Base-by-base conservation (phyloP, 1,140 invertebrate species). In the Tigriopus japonicus region DNA sequence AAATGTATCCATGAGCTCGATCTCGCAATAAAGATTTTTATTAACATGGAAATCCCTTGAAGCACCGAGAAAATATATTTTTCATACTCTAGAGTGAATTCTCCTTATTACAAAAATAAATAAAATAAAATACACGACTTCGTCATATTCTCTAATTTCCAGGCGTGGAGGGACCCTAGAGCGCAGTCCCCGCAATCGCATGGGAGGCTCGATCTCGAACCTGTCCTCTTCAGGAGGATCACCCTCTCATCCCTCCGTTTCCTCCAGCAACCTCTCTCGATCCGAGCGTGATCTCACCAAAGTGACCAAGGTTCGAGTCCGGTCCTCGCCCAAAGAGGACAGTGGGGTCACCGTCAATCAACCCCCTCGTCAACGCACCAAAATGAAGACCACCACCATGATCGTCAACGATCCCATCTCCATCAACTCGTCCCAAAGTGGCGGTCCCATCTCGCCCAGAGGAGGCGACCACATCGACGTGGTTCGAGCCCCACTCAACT, bases 231-330 rank as follows among this genome's bases (percentile, higher is more conserved):
- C n/a, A 10, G n/a, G 15, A 43, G 10, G 45, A 10, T 21, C 45
- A 12, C 45, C 45, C 2, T 21, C 14, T 19, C 21, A 58, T 35
- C 28, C 28, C 28, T 35, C 28, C 3, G 28, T 35, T 3, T 3
- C 17, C 1, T 3, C 17, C 1, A 9, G 40, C 13, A 15, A 58
- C n/a, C 10, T 23, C 1, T 23, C 58, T 13, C 42, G 28, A 15
- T 52, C 42, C 19, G 58, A 60, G 15, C 58, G 58, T 52, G 58
- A 60, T 35, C 24, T 60, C 15, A n/a, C 49, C 42, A 49, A 52
- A 15, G 58, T 60, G 15, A 52, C 58, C 15, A 60, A 60, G 42
- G 58, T 60, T 3, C 17, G 41, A n/a, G 24, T 58, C 28, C 13
- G 55, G 6, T 17, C 35, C 6, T 17, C n/a, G 14, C 17, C 28